These are phyloP conservation scores for Fringilla coelebs DNA, from an alignment of 2,797 vertebrate genomes.

Conservation along the genomic window DNA sequence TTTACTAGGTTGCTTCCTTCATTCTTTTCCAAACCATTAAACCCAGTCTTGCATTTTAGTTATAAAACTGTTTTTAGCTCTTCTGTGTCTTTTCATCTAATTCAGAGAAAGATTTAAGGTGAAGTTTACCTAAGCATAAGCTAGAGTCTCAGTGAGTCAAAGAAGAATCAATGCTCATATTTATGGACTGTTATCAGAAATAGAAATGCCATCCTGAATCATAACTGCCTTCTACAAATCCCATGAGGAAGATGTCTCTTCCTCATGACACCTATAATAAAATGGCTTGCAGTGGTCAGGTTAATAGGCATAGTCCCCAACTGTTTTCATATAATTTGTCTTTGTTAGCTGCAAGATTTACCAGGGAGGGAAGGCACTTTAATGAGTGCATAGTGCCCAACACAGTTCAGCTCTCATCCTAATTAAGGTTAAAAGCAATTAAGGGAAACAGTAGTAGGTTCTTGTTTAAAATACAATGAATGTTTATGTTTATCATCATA, in stretches of 20 bases:
- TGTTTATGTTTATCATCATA: not conserved
- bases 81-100: not conserved
- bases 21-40: not conserved
- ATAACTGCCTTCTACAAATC: not conserved
- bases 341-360: not conserved
- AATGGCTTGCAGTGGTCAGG: not conserved
- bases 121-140: not conserved
- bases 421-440: slow-evolving; percentile 17
- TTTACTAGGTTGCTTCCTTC: not conserved
- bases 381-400: not conserved
- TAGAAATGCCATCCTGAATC: not conserved
- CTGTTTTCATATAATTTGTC: not conserved
- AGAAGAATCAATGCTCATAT: not conserved
- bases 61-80: not conserved
- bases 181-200: not conserved
- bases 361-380: not conserved
- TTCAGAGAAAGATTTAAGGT: not conserved
- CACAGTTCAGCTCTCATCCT: not conserved
- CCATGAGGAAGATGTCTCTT: not conserved
- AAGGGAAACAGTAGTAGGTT: not conserved
- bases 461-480: not conserved
- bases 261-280: not conserved
- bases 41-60: not conserved
- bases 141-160: not conserved
- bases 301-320: not conserved